Conservation (phyloP, 2,113 vertebrate genomes). For the Stegastes partitus region DNA sequence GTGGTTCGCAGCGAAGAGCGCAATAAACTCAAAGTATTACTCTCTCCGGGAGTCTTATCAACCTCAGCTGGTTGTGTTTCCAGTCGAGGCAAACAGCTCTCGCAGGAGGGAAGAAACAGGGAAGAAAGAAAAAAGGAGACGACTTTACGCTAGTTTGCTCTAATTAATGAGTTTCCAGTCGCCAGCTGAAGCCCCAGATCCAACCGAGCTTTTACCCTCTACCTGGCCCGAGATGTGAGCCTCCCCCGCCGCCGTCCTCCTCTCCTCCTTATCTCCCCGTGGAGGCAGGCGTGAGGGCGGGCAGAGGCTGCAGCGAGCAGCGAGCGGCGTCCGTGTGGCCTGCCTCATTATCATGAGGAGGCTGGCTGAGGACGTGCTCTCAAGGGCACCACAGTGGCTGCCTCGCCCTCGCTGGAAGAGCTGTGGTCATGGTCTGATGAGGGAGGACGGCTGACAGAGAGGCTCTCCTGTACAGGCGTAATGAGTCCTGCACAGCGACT, state of each 20-base stretch:
- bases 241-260: constrained; percentile 17
- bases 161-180: constrained; percentile 32
- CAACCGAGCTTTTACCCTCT: constrained; percentile 21
- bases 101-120: constrained; percentile 31
- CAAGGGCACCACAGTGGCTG: constrained; percentile 75
- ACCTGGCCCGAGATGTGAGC: constrained; percentile 30
- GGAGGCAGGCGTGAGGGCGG: constrained; percentile 64
- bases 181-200: constrained; percentile 14
- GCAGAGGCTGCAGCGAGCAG: constrained; percentile 39
- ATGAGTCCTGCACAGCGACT: background rate
- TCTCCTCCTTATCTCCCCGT: constrained; percentile 66
- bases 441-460: constrained; percentile 33
- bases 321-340: constrained; percentile 36
- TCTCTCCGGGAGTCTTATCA: constrained; percentile 61
- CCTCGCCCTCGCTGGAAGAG: constrained; percentile 40
- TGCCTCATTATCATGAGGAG: constrained; percentile 67
- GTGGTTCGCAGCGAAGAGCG: constrained; percentile 41
- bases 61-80: constrained; percentile 60
- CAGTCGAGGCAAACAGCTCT: constrained; percentile 43
- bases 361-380: constrained; percentile 60
- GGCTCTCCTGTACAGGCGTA: constrained; percentile 8
- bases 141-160: constrained; percentile 26
- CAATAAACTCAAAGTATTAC: constrained; percentile 56
- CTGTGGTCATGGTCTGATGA: constrained; percentile 62
- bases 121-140: constrained; percentile 25